A percentile compares a stretch with the other conserved stretches of the same genome.
These are phyloP conservation scores for Chondrosia reniformis DNA, from an alignment of 37 sponge, comb jelly and placozoan species.

Conservation along the genomic window DNA sequence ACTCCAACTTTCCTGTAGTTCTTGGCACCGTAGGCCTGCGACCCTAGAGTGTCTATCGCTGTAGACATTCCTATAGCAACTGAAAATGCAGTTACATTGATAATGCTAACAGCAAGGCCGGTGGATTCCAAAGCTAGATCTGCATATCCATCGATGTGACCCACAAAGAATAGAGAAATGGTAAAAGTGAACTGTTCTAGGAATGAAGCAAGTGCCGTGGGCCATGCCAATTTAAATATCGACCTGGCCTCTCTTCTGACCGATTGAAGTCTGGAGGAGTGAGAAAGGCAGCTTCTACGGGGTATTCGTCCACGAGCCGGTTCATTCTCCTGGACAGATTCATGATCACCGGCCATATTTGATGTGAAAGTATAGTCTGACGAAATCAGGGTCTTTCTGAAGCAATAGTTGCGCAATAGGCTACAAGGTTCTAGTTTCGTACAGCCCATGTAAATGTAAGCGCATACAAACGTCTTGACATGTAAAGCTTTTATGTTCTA, in stretches of 20 bases:
- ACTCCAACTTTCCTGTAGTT: constrained; percentile 61
- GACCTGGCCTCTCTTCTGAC: neutral
- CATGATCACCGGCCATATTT: neutral
- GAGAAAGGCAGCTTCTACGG: neutral
- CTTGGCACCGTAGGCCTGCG: constrained; percentile 53
- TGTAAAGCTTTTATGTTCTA: no score
- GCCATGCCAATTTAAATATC: neutral
- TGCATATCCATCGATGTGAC: constrained; percentile 30
- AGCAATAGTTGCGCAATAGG: no score
- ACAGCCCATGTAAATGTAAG: no score
- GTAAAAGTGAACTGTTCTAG: constrained; percentile 28
- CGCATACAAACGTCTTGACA: neutral
- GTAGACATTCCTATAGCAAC: neutral
- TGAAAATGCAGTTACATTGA: constrained; percentile 1
- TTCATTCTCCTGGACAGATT: no score
- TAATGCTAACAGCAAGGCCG: neutral
- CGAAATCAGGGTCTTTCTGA: no score
- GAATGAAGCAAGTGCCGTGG: constrained; percentile 12
- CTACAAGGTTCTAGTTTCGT: no score
- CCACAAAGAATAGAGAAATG: constrained; percentile 34
- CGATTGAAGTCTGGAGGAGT: no score
- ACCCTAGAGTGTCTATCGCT: constrained; percentile 7
- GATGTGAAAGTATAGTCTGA: neutral
- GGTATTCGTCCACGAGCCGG: no score
- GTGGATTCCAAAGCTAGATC: constrained; percentile 35